Base-by-base conservation (phyloP, 1,140 invertebrate genomes). In the Phymastichus coffea region DNA sequence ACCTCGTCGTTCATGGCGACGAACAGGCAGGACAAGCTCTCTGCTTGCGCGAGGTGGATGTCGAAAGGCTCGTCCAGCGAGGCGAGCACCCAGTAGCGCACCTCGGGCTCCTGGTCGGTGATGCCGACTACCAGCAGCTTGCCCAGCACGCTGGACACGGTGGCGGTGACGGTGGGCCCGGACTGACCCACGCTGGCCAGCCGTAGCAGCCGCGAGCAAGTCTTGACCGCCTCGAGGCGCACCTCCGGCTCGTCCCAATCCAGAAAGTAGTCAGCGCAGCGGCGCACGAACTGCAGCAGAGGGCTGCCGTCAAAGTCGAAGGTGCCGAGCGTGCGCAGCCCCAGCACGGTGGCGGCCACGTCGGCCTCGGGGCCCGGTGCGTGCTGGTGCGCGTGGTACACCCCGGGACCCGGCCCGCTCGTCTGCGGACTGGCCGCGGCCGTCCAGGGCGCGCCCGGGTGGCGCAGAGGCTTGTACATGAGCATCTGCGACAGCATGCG, bases 241-340 rank as follows among this genome's bases (percentile, higher is more conserved):
- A 99, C 90, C 74, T 97, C 94, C 0, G 74, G 75, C 66, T 94
- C 87, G 66, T 98, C 95, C 71, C 90, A 93, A 7, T 87, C 88
- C n/a, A 99, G 80, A 71, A 95, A 97, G 74, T 92, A 87, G 67
- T 97, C 94, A 2, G 94, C 92, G 79, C 95, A 97, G 48, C 94
- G 85, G 54, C 89, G 84, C 0, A 98, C 93, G 83, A 98, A 97
- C 68, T 94, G 92, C 28, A 97, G 83, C 64, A 97, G 80, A 37
- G 92, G 93, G 73, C 96, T 92, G 3, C 93, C 93, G 77, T 98
- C 93, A 80, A 99, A 99, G 74, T 98, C 93, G 75, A 99, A 99
- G 4, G 88, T 94, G 2, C 95, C 95, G 1, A 99, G 83, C 3
- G 97, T 99, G 70, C 91, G 87, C 2, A 99, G 77, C 1, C 97